Evolutionary conservation across 2,888 invertebrate species (phyloP).

Genomic region (Busseola fusca): DNA sequence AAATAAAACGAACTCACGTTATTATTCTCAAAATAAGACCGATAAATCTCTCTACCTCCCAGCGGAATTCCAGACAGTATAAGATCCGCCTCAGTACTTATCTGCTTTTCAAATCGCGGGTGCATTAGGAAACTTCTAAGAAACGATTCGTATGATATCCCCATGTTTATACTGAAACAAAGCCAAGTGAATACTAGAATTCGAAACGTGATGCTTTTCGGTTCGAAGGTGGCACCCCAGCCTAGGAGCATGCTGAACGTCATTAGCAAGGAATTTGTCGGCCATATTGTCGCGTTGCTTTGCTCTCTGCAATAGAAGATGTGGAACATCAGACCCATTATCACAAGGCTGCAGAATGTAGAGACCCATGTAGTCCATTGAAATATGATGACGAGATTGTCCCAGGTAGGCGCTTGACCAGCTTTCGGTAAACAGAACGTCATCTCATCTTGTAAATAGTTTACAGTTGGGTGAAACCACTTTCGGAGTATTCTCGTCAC

Average conservation of each 20-base stretch:
- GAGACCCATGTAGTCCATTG: conserved; percentile 85
- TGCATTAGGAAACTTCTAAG: conserved; percentile 87
- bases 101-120: conserved; percentile 87
- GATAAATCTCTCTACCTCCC: conserved; percentile 86
- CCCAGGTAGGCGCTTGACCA: conserved; percentile 82
- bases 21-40: conserved; percentile 86
- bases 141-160: conserved; percentile 86
- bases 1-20: conserved; percentile 85
- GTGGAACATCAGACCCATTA: conserved; percentile 82
- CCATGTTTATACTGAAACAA: conserved; percentile 85
- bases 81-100: conserved; percentile 82
- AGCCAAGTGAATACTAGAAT: conserved; percentile 85
- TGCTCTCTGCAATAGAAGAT: conserved; percentile 79
- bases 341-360: conserved; percentile 75
- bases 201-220: conserved; percentile 81
- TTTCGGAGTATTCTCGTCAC: conserved; percentile 81
- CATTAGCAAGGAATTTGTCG: conserved; percentile 83
- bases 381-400: conserved; percentile 85
- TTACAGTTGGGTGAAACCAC: conserved; percentile 84
- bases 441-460: conserved; percentile 86
- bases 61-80: conserved; percentile 81
- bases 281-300: conserved; percentile 80
- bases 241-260: conserved; percentile 85
- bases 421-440: conserved; percentile 86
- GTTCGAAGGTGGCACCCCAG: conserved; percentile 82